Conservation (phyloP, 1,140 invertebrate species). For the Diuraphis noxia region DNA sequence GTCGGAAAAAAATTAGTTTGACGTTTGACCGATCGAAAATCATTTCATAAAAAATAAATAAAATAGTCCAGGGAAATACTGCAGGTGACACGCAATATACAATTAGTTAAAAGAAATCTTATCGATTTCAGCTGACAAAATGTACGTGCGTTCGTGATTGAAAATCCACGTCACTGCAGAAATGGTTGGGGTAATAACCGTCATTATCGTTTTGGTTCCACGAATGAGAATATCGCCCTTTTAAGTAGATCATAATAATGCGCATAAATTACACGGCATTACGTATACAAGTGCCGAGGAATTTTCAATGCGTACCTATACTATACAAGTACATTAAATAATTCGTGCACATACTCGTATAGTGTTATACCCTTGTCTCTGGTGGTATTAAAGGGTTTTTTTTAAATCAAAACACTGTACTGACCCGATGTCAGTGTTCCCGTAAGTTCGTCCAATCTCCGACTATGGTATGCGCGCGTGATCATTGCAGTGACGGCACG, state of each 20-base stretch:
- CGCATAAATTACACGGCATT: not conserved
- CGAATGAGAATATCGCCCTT: not conserved
- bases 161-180: not conserved
- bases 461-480: too few species aligned
- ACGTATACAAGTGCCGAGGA: not conserved
- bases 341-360: not conserved
- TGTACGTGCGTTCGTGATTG: not conserved
- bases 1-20: not conserved
- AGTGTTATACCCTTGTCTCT: not conserved
- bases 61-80: not conserved
- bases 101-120: conserved; percentile 5
- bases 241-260: not conserved
- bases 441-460: too few species aligned
- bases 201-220: not conserved
- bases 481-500: too few species aligned
- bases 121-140: not conserved
- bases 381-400: not conserved
- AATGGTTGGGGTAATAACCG: not conserved
- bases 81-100: not conserved
- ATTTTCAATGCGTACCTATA: too few species aligned
- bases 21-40: not conserved
- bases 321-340: not conserved
- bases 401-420: not conserved
- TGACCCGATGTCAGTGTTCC: too few species aligned
- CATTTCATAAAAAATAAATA: not conserved